These are phyloP conservation scores for Drosophila colorata DNA, from an alignment of 2,888 invertebrate genomes.

Conservation along the genomic window DNA sequence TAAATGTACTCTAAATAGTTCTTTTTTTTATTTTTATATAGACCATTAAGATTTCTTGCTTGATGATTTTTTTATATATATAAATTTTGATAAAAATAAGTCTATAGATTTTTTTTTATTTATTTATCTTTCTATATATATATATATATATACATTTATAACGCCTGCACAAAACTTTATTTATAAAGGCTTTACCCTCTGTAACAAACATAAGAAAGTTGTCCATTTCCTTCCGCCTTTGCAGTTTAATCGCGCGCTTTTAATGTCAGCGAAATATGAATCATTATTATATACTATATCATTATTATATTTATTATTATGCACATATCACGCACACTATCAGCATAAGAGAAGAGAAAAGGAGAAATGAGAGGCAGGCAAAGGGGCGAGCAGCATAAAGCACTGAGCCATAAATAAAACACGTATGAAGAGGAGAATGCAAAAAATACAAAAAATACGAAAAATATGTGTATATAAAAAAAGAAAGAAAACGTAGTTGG, in stretches of 20 bases:
- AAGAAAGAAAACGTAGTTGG: constrained; percentile 6
- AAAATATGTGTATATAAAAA: neutral
- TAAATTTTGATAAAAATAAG: too few relatives aligned
- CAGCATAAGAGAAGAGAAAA: neutral
- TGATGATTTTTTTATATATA: too few relatives aligned
- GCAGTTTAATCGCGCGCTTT: constrained; percentile 8
- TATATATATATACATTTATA: too few relatives aligned
- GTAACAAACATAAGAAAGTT: neutral
- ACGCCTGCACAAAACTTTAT: neutral
- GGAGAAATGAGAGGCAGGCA: neutral
- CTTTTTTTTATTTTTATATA: too few relatives aligned
- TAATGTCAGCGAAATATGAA: constrained; percentile 6
- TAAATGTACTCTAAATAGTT: neutral
- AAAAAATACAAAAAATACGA: neutral
- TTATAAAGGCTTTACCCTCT: neutral
- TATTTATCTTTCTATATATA: too few relatives aligned
- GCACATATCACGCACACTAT: constrained; percentile 9
- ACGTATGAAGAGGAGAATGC: neutral
- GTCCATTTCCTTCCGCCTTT: too few relatives aligned
- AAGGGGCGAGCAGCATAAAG: neutral
- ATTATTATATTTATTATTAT: constrained; percentile 19
- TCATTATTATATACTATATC: constrained; percentile 2
- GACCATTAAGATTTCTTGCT: too few relatives aligned
- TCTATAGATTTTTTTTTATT: too few relatives aligned
- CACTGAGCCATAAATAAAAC: constrained; percentile 29